A percentile compares a stretch with the other conserved stretches of the same genome.
phyloP scores from a whole-genome alignment of 2,888 invertebrate genomes.

The Andrena marginata region DNA sequence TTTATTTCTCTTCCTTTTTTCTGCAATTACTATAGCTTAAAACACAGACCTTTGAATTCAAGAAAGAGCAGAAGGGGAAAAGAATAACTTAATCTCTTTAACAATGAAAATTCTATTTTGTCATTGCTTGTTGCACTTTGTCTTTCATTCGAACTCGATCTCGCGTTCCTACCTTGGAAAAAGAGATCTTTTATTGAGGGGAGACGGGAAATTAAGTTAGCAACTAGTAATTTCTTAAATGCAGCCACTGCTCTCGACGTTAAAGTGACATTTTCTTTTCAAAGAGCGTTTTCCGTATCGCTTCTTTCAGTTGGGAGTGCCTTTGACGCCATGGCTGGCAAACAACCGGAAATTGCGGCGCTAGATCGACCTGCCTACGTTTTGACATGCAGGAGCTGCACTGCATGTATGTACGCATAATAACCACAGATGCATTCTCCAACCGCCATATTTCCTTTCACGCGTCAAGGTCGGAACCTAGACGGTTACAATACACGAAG shows the following conservation, averaged over 20 bases:
- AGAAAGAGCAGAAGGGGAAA: too few species aligned
- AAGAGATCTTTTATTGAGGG: not conserved
- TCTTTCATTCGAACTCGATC: too few species aligned
- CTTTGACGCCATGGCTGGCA: constrained; percentile 13
- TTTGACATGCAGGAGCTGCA: constrained; percentile 46
- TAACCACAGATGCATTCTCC: constrained; percentile 60
- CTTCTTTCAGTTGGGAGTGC: constrained; percentile 16
- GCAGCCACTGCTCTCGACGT: not conserved
- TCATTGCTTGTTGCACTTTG: too few species aligned
- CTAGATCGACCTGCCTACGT: constrained; percentile 50
- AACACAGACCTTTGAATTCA: too few species aligned
- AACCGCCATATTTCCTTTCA: constrained; percentile 71
- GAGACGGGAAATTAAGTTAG: not conserved
- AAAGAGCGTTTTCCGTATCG: constrained; percentile 32
- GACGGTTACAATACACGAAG: constrained; percentile 44
- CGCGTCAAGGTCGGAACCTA: constrained; percentile 62
- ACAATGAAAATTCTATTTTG: too few species aligned
- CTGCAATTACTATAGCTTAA: too few species aligned
- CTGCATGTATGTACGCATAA: constrained; percentile 42
- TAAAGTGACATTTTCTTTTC: not conserved
- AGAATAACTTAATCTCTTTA: too few species aligned
- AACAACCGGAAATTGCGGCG: constrained; percentile 55
- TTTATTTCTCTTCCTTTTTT: too few species aligned
- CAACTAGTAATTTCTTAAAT: not conserved
- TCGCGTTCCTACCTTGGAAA: too few species aligned